A percentile compares a stretch with the other conserved stretches of the same genome.
These are phyloP conservation scores for Pycnomerus fuliginosus DNA, from an alignment of 2,888 invertebrate species.

Conservation along the genomic window DNA sequence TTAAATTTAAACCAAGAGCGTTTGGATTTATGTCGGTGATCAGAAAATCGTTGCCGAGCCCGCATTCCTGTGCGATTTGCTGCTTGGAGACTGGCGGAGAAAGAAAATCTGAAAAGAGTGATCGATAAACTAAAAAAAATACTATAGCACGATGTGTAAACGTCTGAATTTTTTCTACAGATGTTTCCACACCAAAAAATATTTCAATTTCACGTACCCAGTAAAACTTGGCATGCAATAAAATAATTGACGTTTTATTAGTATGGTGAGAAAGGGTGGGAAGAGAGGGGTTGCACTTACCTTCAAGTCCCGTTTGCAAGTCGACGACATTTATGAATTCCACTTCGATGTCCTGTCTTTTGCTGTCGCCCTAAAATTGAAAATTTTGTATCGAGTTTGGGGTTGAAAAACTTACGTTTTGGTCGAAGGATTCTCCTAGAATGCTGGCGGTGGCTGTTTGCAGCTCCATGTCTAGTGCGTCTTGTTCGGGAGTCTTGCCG, in stretches of 20 bases:
- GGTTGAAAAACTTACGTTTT: constrained; percentile 20
- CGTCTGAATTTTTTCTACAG: background rate
- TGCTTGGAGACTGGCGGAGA: constrained; percentile 70
- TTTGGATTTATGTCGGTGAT: constrained; percentile 59
- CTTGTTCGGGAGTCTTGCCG: constrained; percentile 47
- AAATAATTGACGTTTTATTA: constrained; percentile 17
- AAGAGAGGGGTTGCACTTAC: constrained; percentile 31
- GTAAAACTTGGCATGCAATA: constrained; percentile 25
- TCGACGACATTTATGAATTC: constrained; percentile 48
- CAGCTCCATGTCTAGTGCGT: constrained; percentile 53
- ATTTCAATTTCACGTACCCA: constrained; percentile 16
- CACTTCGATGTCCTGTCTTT: constrained; percentile 42
- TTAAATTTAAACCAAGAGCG: constrained; percentile 54
- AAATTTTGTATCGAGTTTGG: constrained; percentile 1
- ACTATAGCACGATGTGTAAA: too few species aligned
- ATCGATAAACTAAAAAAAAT: too few species aligned
- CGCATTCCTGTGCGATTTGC: constrained; percentile 76
- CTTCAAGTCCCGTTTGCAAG: constrained; percentile 45
- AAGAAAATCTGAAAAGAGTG: constrained; percentile 55
- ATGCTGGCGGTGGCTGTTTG: constrained; percentile 60
- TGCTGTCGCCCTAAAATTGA: constrained; percentile 19
- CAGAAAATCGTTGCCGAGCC: constrained; percentile 61
- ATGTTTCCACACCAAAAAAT: background rate
- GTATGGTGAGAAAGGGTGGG: constrained; percentile 1
- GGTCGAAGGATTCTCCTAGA: constrained; percentile 36